These are phyloP conservation scores for Pyrochroa serraticornis DNA, from an alignment of 2,888 invertebrate genomes.

Conservation along the genomic window DNA sequence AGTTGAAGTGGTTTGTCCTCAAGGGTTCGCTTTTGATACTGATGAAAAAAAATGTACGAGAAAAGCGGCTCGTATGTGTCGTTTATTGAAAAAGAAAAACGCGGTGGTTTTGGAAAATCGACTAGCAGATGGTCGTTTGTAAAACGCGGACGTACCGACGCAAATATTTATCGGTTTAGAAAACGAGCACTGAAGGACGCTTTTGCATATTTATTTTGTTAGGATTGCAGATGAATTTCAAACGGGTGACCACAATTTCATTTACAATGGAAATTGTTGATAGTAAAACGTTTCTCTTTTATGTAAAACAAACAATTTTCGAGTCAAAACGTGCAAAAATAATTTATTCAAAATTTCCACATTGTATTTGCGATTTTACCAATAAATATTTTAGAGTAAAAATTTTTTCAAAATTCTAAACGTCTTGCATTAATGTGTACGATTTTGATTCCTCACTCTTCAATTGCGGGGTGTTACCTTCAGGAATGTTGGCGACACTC, in stretches of 20 bases:
- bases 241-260: slow-evolving; percentile 32
- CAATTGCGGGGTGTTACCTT: background rate
- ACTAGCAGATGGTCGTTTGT: slow-evolving; percentile 13
- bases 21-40: slow-evolving; percentile 32
- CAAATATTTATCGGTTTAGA: slow-evolving; percentile 33
- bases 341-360: slow-evolving; percentile 4
- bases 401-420: too few species aligned
- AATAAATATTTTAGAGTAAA: background rate
- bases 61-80: slow-evolving; percentile 11
- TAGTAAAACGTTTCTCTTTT: slow-evolving; percentile 28
- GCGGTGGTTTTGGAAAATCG: background rate
- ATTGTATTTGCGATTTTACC: background rate
- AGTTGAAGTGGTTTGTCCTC: slow-evolving; percentile 30
- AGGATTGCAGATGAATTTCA: slow-evolving; percentile 10
- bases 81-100: background rate
- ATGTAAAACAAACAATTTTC: slow-evolving; percentile 17
- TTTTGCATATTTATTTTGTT: slow-evolving; percentile 28
- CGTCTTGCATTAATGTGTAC: background rate
- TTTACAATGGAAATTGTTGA: slow-evolving; percentile 26
- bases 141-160: slow-evolving; percentile 5
- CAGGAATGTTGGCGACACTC: slow-evolving; percentile 1
- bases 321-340: slow-evolving; percentile 6
- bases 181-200: slow-evolving; percentile 25
- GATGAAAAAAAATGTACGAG: slow-evolving; percentile 14
- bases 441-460: background rate